Evolutionary conservation across 2,888 invertebrate genomes (phyloP), one percentile per base, ranked within the genome.

Genomic region (Agrotis segetum): DNA sequence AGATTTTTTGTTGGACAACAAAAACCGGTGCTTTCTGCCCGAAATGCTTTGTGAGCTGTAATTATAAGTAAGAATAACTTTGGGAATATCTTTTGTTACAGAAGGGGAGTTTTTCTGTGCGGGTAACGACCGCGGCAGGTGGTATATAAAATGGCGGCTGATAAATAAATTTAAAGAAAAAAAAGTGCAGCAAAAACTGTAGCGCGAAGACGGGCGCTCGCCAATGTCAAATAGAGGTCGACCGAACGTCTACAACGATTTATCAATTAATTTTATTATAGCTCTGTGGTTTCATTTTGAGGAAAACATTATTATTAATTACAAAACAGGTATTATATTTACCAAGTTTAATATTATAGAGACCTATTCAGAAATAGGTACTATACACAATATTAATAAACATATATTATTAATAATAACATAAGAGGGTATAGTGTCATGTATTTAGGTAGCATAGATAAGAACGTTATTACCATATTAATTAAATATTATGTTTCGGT

Each of bases 81-180:
- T 91, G 93, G 93, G 94, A 93, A 93, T 93, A 91, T 94, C 94
- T 94, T 93, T 95, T 95, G 94, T 94, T 92, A 85, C 56, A 71
- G 84, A 86, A 92, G 94, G 94, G 95, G 93, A 93, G 93, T 93
- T 95, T 95, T 95, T 94, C 89, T 93, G 89, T 89, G 87, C 91
- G 94, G 94, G 93, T 92, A 95, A 95, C 95, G 94, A 95, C 94
- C 95, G 92, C 90, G 93, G 95, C 96, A 96, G 96, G 96, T 96
- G 96, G 94, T 92, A 92, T 87, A 92, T 91, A 93, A 93, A 92
- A 90, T 92, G 91, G 91, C 92, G 91, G 91, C 91, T 91, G 91
- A 90, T 92, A 93, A 92, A 92, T 92, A 88, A 92, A 90, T 88
- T 90, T 88, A 82, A 84, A 85, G 86, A 86, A 92, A 92, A 94